Evolutionary conservation across 2,888 invertebrate genomes (phyloP).

Genomic region (Eilema caniola): DNA sequence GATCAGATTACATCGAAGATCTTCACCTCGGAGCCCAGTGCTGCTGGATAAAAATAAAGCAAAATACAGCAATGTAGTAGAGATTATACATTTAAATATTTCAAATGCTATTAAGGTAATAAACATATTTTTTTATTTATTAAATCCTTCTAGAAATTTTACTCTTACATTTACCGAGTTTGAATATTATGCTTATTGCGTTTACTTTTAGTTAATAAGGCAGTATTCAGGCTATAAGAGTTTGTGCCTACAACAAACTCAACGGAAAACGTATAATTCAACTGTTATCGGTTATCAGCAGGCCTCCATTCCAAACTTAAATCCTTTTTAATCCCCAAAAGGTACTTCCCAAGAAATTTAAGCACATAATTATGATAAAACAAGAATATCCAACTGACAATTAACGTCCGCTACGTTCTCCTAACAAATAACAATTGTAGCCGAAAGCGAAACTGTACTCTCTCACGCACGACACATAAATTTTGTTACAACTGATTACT

Average conservation of each 20-base stretch:
- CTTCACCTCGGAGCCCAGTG: no score
- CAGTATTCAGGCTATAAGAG: neutral
- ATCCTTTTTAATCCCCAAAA: slow-evolving; percentile 47
- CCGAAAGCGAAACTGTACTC: slow-evolving; percentile 53
- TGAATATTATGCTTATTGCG: neutral
- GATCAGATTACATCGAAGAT: no score
- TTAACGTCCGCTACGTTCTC: slow-evolving; percentile 49
- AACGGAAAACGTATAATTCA: slow-evolving; percentile 18
- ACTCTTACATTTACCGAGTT: neutral
- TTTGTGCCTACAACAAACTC: slow-evolving; percentile 2
- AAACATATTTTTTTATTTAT: no score
- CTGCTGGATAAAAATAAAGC: no score
- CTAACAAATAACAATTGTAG: slow-evolving; percentile 50
- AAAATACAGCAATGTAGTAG: no score
- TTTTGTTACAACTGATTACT: slow-evolving; percentile 84
- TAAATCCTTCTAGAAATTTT: neutral
- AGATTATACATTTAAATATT: no score
- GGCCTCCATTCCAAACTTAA: slow-evolving; percentile 31
- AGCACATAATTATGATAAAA: slow-evolving; percentile 52
- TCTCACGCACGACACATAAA: slow-evolving; percentile 81
- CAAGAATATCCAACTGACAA: slow-evolving; percentile 52
- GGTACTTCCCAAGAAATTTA: slow-evolving; percentile 43
- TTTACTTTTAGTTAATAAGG: neutral
- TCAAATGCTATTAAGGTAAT: no score
- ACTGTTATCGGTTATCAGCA: slow-evolving; percentile 36